Evolutionary conservation across 2,113 vertebrate species (phyloP).

Genomic region (Cygnus buccinator): DNA sequence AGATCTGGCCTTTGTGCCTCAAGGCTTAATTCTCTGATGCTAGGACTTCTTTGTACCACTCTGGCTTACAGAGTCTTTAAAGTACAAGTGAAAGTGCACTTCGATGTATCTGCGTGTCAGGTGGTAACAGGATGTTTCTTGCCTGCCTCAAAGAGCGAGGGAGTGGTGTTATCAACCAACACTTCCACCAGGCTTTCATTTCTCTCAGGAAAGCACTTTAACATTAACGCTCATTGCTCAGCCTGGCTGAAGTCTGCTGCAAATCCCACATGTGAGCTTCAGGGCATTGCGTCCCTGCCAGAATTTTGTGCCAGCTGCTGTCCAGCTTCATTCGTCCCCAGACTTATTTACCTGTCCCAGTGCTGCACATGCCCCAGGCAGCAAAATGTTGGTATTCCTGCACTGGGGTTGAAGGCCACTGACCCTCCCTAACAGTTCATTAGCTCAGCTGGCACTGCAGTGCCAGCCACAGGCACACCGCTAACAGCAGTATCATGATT

Average conservation of each 20-base stretch:
- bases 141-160: background rate
- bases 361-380: background rate
- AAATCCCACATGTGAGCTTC: background rate
- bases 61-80: constrained; percentile 34
- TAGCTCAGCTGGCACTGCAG: background rate
- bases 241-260: background rate
- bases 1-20: constrained; percentile 59
- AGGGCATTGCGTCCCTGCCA: background rate
- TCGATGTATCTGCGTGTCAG: background rate
- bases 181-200: constrained; percentile 31
- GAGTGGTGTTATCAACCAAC: constrained; percentile 17
- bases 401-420: background rate
- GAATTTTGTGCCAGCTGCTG: background rate
- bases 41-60: constrained; percentile 32
- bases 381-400: background rate
- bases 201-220: background rate
- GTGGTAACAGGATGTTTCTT: constrained; percentile 50
- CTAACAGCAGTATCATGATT: background rate
- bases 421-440: background rate
- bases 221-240: background rate
- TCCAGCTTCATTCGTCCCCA: background rate
- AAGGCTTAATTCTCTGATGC: constrained; percentile 60
- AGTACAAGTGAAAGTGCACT: constrained; percentile 48
- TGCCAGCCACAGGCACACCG: background rate
- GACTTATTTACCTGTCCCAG: background rate